These are phyloP conservation scores for Cybosia mesomella DNA, from an alignment of 2,888 invertebrate species.

Conservation along the genomic window DNA sequence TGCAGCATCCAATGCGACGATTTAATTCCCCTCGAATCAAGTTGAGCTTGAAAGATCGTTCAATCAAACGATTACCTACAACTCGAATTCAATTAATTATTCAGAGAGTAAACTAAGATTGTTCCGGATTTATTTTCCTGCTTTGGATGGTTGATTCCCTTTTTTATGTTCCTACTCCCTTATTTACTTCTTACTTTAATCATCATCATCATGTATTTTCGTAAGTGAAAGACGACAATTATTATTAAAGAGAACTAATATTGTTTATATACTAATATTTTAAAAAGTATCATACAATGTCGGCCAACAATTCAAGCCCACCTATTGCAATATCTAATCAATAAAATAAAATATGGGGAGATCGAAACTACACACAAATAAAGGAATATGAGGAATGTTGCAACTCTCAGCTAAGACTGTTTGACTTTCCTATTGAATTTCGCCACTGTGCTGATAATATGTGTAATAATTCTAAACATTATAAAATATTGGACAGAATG, in stretches of 20 bases:
- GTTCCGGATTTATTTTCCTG: not conserved
- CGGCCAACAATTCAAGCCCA: no score
- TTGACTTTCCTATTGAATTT: no score
- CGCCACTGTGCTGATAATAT: no score
- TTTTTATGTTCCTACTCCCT: not conserved
- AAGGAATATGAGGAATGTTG: no score
- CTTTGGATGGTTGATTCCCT: not conserved
- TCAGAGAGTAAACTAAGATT: constrained; percentile 28
- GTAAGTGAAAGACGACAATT: not conserved
- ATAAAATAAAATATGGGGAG: no score
- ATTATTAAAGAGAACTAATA: not conserved
- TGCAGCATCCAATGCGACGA: constrained; percentile 25
- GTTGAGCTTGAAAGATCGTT: constrained; percentile 34
- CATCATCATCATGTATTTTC: not conserved
- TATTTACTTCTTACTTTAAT: not conserved
- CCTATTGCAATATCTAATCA: no score
- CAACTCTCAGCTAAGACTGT: no score
- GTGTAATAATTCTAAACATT: no score
- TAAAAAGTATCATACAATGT: no score
- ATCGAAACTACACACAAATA: no score
- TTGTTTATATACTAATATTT: no score
- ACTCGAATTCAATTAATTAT: constrained; percentile 40
- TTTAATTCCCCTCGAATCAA: constrained; percentile 38
- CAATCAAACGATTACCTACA: constrained; percentile 43
- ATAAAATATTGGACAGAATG: no score